Base-by-base conservation (phyloP, 2,797 vertebrate species). In the Hydrolagus colliei region DNA sequence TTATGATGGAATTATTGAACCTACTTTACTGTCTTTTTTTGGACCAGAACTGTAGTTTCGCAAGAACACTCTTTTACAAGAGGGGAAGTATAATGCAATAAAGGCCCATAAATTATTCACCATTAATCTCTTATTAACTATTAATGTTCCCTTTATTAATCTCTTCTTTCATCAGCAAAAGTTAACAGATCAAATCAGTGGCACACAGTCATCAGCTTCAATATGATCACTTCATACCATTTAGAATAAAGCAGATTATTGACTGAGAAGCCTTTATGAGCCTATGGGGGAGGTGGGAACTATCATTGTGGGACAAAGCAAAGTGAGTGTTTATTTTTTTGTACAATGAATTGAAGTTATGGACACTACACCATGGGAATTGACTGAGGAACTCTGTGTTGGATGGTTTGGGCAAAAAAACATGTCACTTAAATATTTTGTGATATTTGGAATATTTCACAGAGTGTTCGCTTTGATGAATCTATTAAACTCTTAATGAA, bases 111-210 rank as follows among this genome's bases (percentile, higher is more conserved):
- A 84, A 84, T 68, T 84, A 84, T 84, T 84, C 79, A 84, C 32
- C 65, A 84, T 71, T 84, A 84, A 84, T 84, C 79, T 71, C 79
- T 84, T 84, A 84, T 84, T 84, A 84, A 84, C 63, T 84, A 84
- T 84, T 84, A 84, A 84, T 84, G 79, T 61, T 80, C 32, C 20
- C 41, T 84, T 84, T 84, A 84, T 84, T 84, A 84, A 71, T 84
- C 65, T 84, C 79, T 84, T 63, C 65, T 65, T 82, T 82, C 78
- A 65, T 62, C 75, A 68, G 78, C 63, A 84, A 84, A 76, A 84
- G 79, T 67, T 84, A 84, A 84, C 79, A 84, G 79, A 84, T 84
- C 79, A 84, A 63, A 68, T 52, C 41, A 52, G 41, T 84, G 41
- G 65, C 79, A 41, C n/a, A 84, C 65, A 84, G 79, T 84, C 41